Conservation (phyloP, 2,797 vertebrate genomes). For the Sardinella longiceps region DNA sequence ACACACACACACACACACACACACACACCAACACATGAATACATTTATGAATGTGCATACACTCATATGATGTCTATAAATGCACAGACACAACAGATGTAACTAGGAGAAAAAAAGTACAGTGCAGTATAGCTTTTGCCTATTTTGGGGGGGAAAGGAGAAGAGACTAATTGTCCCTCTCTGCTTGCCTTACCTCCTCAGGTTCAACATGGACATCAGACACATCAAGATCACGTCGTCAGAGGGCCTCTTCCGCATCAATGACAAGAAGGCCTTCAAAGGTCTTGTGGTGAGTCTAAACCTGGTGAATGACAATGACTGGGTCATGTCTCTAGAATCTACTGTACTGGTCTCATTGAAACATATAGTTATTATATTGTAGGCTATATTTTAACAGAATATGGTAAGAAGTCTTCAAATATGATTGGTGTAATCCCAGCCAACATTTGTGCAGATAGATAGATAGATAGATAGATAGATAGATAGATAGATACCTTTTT, state of each 20-base stretch:
- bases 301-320: too few relatives aligned
- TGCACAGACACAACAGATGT: background rate
- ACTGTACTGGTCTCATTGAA: too few relatives aligned
- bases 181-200: constrained; percentile 49
- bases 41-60: background rate
- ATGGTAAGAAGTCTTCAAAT: too few relatives aligned
- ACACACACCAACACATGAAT: background rate
- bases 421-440: too few relatives aligned
- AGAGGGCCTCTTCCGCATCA: constrained; percentile 87
- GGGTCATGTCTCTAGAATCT: too few relatives aligned
- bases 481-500: too few relatives aligned
- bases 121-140: too few relatives aligned
- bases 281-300: constrained; percentile 80
- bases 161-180: constrained; percentile 9
- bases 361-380: too few relatives aligned
- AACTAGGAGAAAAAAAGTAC: background rate
- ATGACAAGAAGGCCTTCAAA: constrained; percentile 91
- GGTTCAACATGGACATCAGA: constrained; percentile 87
- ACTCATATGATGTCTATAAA: background rate
- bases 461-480: too few relatives aligned
- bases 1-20: constrained; percentile 10
- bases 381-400: too few relatives aligned
- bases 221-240: constrained; percentile 88
- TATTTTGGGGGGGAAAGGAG: background rate
- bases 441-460: too few relatives aligned